Evolutionary conservation across 2,888 invertebrate genomes (phyloP), one percentile per base, ranked within the genome.

Genomic region (Anthoptus insignis): DNA sequence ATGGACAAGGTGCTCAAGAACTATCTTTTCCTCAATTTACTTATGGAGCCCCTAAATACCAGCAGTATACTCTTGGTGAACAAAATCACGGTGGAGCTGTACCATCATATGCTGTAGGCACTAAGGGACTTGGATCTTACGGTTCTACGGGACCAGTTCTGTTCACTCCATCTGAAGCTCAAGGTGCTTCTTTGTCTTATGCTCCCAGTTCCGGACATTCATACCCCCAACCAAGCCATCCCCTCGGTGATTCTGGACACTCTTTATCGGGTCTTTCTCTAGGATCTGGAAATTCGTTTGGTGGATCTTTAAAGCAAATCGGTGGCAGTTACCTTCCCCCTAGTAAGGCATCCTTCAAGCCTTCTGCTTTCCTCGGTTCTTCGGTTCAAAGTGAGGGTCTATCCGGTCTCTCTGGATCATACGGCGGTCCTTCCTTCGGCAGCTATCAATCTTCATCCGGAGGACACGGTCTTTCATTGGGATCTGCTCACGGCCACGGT

Each of bases 41-140:
- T 14, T 88, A 80, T 54, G 86, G 78, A 64, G 74, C 79, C 16
- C 89, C 88, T 9, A 83, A 89, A 69, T 59, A 70, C 9, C 77
- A 82, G 64, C 89, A 87, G 64, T 89, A 85, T 61, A 82, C 75
- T 63, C 67, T 84, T n/a, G 80, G 81, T 29, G 87, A 88, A 60
- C 82, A 85, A 61, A 70, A 79, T 29, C 79, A 77, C 64, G 69
- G 77, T 4, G 81, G 80, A 58, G 42, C 49, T 4, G 80, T 82
- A 29, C 91, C 91, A 24, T 80, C 88, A 7, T 93, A 93, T 68
- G 86, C 91, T 32, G 73, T 84, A 34, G 89, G 89, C 37, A 81
- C 85, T n/a, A 93, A 93, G 70, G 92, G 93, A 22, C 80, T 93
- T 16, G 86, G 93, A 34, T 88, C 91, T 14, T 93, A 87, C 59